A percentile compares a stretch with the other conserved stretches of the same genome.
Conservation (phyloP, 2,113 vertebrate genomes). For the Hyperopisus bebe region DNA sequence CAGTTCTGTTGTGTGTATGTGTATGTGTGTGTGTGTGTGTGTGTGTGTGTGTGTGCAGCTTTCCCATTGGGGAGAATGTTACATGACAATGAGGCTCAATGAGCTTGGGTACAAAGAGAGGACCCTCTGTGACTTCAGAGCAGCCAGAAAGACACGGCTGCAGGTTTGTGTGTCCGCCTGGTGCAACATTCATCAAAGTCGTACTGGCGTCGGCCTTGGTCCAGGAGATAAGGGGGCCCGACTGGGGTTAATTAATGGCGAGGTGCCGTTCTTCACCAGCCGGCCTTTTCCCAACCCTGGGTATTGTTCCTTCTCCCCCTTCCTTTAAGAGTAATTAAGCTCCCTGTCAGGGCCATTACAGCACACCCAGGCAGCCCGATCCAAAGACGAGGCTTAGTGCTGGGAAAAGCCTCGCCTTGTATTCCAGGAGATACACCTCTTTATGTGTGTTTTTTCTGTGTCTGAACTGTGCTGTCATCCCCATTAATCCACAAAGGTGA, state of each 20-base stretch:
- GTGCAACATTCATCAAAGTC: conserved; percentile 16
- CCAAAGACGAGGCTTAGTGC: background rate
- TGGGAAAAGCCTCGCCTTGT: background rate
- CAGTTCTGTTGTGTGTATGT: background rate
- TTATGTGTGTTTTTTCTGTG: background rate
- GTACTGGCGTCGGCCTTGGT: background rate
- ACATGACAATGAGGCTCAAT: background rate
- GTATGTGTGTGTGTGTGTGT: background rate
- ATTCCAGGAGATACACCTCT: background rate
- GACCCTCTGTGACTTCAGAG: background rate
- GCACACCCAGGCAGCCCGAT: background rate
- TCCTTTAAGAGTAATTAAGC: background rate
- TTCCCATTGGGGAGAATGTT: background rate
- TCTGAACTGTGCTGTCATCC: background rate
- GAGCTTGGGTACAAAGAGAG: background rate
- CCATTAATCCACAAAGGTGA: background rate
- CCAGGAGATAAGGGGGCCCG: conserved; percentile 27
- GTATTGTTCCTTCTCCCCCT: background rate
- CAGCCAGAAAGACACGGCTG: background rate
- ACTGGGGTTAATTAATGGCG: conserved; percentile 27
- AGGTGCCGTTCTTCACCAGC: background rate
- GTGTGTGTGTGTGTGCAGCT: background rate
- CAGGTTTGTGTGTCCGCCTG: background rate
- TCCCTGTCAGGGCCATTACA: background rate
- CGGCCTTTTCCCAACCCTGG: background rate